Percentiles rank a stretch among this genome's conserved stretches.
These are phyloP conservation scores for Tor tambroides DNA, from an alignment of 2,113 vertebrate genomes.

Conservation along the genomic window DNA sequence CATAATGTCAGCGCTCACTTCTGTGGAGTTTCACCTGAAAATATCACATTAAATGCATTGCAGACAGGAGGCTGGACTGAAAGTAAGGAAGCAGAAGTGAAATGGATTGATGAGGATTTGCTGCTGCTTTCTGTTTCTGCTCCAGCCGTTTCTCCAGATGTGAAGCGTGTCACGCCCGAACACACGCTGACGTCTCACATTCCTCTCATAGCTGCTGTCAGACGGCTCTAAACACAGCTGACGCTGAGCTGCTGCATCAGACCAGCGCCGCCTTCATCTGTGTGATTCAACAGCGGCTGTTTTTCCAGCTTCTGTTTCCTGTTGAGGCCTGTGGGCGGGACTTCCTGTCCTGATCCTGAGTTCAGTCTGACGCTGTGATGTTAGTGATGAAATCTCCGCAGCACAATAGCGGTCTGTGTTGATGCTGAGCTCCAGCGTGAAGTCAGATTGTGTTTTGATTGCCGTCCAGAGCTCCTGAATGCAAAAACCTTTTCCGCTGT, in stretches of 20 bases:
- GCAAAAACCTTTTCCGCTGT: not conserved
- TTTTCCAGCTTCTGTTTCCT: not conserved
- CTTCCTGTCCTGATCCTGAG: not conserved
- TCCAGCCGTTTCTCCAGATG: not conserved
- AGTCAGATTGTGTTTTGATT: not conserved
- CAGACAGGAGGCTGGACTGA: too few relatives aligned
- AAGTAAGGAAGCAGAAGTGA: too few relatives aligned
- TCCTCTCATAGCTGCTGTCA: conserved; percentile 57
- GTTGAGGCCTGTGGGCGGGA: not conserved
- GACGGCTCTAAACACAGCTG: not conserved
- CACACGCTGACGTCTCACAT: conserved; percentile 58
- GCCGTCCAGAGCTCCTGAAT: not conserved
- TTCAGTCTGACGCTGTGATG: not conserved
- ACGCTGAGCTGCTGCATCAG: not conserved
- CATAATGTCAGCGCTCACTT: too few relatives aligned
- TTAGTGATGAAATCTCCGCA: not conserved
- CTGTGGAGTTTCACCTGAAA: too few relatives aligned
- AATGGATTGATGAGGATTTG: too few relatives aligned
- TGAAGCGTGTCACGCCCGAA: conserved; percentile 12
- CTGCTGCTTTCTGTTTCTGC: too few relatives aligned
- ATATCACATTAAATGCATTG: too few relatives aligned
- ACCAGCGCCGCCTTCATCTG: too few relatives aligned
- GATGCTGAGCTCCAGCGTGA: not conserved
- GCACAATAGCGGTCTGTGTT: not conserved
- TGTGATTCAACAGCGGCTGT: too few relatives aligned